Percentiles rank a stretch among this genome's conserved stretches.
phyloP scores from a whole-genome alignment of 2,888 invertebrate species.

The Helleia helle region DNA sequence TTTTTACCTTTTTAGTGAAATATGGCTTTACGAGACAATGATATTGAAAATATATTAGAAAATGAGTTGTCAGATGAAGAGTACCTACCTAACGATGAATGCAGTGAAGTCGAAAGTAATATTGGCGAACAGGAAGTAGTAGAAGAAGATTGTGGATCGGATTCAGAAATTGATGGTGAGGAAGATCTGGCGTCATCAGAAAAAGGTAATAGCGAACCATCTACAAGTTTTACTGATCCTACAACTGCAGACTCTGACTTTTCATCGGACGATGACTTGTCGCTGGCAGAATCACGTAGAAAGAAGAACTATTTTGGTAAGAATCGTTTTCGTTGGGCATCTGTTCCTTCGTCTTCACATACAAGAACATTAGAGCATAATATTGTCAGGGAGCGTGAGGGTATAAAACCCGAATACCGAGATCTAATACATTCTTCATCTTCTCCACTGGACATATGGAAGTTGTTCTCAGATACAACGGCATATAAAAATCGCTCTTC shows the following conservation, averaged over 20 bases:
- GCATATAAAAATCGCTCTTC: slow-evolving; percentile 10
- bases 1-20: background rate
- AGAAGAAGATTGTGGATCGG: background rate
- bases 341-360: background rate
- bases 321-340: background rate
- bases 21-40: background rate
- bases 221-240: background rate
- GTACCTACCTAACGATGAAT: background rate
- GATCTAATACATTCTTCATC: background rate
- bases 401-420: background rate
- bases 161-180: background rate
- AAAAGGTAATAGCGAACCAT: background rate
- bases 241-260: background rate
- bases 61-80: background rate
- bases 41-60: background rate
- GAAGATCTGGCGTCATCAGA: background rate
- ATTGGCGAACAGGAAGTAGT: background rate
- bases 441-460: background rate
- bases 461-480: slow-evolving; percentile 6
- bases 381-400: background rate
- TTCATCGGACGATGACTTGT: background rate
- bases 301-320: slow-evolving; percentile 5
- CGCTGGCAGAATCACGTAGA: background rate
- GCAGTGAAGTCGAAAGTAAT: background rate
- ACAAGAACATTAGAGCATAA: slow-evolving; percentile 2